Evolutionary conservation across 2,888 invertebrate genomes (phyloP), one percentile per base, ranked within the genome.

Genomic region (Ptilodon capucinus): DNA sequence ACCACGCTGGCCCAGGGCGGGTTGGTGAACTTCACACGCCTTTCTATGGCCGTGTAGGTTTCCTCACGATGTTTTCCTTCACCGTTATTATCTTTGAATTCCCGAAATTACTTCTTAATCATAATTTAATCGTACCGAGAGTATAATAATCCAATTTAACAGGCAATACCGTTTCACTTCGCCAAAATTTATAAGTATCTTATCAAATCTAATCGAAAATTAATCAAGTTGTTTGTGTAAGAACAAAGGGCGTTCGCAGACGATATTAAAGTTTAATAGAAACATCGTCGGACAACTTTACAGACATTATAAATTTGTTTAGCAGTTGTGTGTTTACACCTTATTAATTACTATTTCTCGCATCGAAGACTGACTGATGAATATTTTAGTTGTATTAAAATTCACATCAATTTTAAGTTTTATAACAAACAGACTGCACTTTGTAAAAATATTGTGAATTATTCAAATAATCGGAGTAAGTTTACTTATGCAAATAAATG

Each of bases 281-380:
- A 61, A 60, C 47, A 60, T 61, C 61, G 62, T 60, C 52, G 35
- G 30, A 34, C 43, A 60, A 51, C 45, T 54, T 48, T 21, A 23
- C 44, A 36, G 35, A 13, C 39, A 39, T 28, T 47, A 56, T 60
- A 36, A 64, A 64, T 64, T 60, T 57, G 49, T 49, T 55, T 16
- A 30, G 19, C 34, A 25, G 32, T 44, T 46, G 16, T 49, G 25
- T 43, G 42, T 40, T 11, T 51, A 32, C 13, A 48, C 44, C 28
- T 44, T 48, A 43, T 44, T 48, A 48, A 51, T 46, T 51, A 39
- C 13, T 0, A 39, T 35, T 16, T 14, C 2, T 3, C n/a, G 11
- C 28, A 28, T 28, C n/a, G 23, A 28, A 28, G 11, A n/a, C n/a
- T n/a, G n/a, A 8, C 3, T 28, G n/a, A 3, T 28, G 28, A 4